Evolutionary conservation across 2,113 vertebrate genomes (phyloP).

Genomic region (Ptilorrhoa leucosticta): DNA sequence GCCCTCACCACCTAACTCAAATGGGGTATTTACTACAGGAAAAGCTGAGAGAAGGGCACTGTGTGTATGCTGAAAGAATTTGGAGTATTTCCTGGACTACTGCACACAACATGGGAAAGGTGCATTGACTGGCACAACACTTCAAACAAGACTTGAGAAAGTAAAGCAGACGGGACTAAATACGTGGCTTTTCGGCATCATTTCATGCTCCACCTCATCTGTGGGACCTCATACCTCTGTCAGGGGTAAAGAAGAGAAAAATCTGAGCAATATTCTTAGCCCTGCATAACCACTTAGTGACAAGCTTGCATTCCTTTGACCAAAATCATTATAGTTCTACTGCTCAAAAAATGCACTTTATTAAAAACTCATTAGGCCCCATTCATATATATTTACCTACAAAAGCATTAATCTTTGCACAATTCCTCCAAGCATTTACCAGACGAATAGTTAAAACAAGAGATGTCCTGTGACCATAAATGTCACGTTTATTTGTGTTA

Average conservation of each 20-base stretch:
- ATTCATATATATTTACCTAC: conserved; percentile 67
- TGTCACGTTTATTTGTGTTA: conserved; percentile 80
- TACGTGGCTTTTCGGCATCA: rapidly evolving
- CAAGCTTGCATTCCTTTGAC: not conserved
- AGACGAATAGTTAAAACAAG: conserved; percentile 64
- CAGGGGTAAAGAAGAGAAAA: not conserved
- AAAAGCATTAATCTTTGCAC: conserved; percentile 68
- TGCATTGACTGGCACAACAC: not conserved
- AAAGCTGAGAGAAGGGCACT: not conserved
- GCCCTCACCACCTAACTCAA: not conserved
- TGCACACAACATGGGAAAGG: not conserved
- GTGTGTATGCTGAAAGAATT: conserved; percentile 9
- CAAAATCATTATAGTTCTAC: not conserved
- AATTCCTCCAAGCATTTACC: conserved; percentile 71
- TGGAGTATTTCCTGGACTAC: conserved; percentile 32
- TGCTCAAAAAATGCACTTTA: conserved; percentile 22
- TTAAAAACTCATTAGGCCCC: conserved; percentile 58
- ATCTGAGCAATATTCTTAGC: not conserved
- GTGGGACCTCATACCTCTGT: not conserved
- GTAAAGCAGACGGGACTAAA: not conserved
- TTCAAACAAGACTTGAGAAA: not conserved
- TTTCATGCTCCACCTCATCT: rapidly evolving
- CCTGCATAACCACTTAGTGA: not conserved
- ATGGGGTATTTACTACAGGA: not conserved
- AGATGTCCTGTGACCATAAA: conserved; percentile 82